Evolutionary conservation across 2,888 invertebrate species (phyloP), one percentile per base, ranked within the genome.

Genomic region (Cephus sareptanus): DNA sequence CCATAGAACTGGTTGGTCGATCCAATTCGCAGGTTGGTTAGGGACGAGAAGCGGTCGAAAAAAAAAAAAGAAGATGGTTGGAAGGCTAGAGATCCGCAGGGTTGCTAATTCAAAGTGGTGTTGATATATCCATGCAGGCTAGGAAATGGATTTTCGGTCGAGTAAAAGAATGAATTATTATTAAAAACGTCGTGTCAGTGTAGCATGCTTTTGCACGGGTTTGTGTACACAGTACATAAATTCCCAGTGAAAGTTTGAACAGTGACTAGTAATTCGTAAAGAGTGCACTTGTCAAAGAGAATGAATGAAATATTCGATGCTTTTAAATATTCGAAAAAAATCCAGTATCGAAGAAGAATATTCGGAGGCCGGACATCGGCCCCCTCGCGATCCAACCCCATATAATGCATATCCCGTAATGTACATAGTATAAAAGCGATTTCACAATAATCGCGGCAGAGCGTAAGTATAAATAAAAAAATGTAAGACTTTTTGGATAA

Each of bases 91-190:
- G 23, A 56, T 23, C 0, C 23, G 2, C 23, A 23, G 56, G 23
- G 40, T 15, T 56, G 40, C 23, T 56, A 56, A 56, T 56, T 23
- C 56, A 9, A 56, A 56, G 23, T 56, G 56, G 56, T 56, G 23
- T 77, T 2, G 23, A 56, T 23, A 56, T 56, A 23, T 9, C 23
- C 23, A 23, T 23, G 6, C 9, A 73, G 78, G 69, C 9, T 15
- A n/a, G 34, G 70, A 76, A 76, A 76, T 76, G 77, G 71, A 77
- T 79, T 81, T 81, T 79, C 71, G 9, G 56, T 56, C 6, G 56
- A 56, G 23, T 23, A 9, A 9, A 56, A 56, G 23, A 56, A 23
- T 56, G 23, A 23, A 56, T 56, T 56, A 56, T 56, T 56, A 56
- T 9, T 23, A 9, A 23, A 56, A 56, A 56, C 9, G 56, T 56